Evolutionary conservation across 1,140 invertebrate species (phyloP).

Genomic region (Diprion similis): DNA sequence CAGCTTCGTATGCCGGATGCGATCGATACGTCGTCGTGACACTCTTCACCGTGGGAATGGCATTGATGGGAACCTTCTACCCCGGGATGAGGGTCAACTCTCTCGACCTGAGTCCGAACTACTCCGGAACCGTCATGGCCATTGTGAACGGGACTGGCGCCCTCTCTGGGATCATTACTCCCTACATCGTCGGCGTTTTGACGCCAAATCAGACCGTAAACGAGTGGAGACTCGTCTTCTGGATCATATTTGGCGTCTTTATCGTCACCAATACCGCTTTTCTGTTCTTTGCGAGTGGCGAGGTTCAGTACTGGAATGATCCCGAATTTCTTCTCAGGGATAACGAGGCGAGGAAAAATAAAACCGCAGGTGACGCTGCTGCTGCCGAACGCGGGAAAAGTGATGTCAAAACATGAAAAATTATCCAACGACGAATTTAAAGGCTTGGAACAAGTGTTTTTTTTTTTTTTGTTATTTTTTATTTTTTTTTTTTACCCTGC

Average conservation of each 20-base stretch:
- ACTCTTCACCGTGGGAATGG: slow-evolving; percentile 74
- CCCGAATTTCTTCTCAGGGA: slow-evolving; percentile 22
- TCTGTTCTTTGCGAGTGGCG: slow-evolving; percentile 70
- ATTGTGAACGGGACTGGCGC: slow-evolving; percentile 83
- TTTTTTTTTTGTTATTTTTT: too few relatives aligned
- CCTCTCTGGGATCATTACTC: slow-evolving; percentile 78
- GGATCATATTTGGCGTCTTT: slow-evolving; percentile 76
- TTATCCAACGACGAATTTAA: too few relatives aligned
- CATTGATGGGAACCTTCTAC: slow-evolving; percentile 75
- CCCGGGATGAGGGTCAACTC: slow-evolving; percentile 79
- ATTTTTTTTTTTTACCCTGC: too few relatives aligned
- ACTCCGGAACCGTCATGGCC: slow-evolving; percentile 80
- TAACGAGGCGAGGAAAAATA: too few relatives aligned
- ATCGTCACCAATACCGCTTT: slow-evolving; percentile 75
- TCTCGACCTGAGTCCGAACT: slow-evolving; percentile 81
- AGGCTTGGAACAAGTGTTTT: too few relatives aligned
- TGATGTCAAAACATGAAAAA: too few relatives aligned
- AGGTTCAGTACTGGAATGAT: slow-evolving; percentile 74
- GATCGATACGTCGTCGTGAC: slow-evolving; percentile 66
- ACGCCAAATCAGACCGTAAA: slow-evolving; percentile 72
- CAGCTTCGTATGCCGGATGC: slow-evolving; percentile 81
- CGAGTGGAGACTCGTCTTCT: slow-evolving; percentile 83
- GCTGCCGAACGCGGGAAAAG: too few relatives aligned
- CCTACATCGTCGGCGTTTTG: slow-evolving; percentile 76
- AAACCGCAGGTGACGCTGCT: too few relatives aligned